Base-by-base conservation (phyloP, 2,888 invertebrate species). In the Eristalis tenax region DNA sequence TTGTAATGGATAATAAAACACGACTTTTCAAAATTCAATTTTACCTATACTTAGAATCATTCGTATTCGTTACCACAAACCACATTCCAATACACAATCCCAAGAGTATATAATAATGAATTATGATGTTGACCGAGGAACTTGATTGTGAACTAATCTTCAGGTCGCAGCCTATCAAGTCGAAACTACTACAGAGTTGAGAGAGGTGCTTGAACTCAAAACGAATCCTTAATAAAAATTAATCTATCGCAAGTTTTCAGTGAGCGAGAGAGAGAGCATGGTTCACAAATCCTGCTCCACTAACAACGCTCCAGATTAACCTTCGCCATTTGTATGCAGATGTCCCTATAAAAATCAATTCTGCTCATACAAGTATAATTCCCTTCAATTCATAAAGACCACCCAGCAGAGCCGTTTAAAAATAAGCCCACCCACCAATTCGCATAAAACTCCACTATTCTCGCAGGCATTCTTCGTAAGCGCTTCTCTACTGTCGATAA, bases 371-470 rank as follows among this genome's bases (percentile, higher is more conserved):
- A 13, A 35, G 65, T 75, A 23, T 74, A 78, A 73, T 79, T 65
- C 43, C 35, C 38, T 50, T 83, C 64, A 59, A 59, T 74, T 23
- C 38, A 38, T 63, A 59, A 50, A 18, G 10, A 66, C 18, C 65
- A 8, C 65, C 22, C 70, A 32, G 32, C 63, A 26, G 64, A 50
- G 40, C 50, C 18, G 18, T 32, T 32, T 40, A 22, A 11, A 23
- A 40, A 28, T 70, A 32, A 75, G 50, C 65, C 63, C 57, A 32
- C 65, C 40, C 59, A 59, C 18, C 1, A 26, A 23, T 77, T 63
- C 66, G 63, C 74, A 75, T 75, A 86, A 86, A 86, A 86, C 78
- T 83, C 74, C 74, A 83, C 78, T 61, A 56, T 75, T 63, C 40
- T 75, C 4, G 32, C 11, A 40, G 59, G 74, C 64, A 57, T 83